Base-by-base conservation (phyloP, 1,140 invertebrate genomes). In the Trachelipus rathkii region DNA sequence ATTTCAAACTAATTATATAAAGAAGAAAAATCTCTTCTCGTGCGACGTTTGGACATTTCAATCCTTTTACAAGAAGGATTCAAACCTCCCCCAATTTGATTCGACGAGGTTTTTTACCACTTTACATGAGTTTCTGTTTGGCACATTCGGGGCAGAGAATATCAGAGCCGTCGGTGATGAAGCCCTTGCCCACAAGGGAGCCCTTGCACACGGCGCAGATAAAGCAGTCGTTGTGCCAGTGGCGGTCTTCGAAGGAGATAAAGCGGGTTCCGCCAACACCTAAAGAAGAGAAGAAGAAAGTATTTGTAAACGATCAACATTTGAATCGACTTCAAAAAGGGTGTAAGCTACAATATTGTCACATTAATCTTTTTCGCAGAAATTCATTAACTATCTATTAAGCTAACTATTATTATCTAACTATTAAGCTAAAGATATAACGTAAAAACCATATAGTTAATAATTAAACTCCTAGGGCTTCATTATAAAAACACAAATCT, bases 221-320 rank as follows among this genome's bases (percentile, higher is more conserved):
- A 89, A 99, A 99, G 88, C 98, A 99, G 86, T 98, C 95, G 86
- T 98, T 98, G 88, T 99, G 97, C 98, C 98, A 99, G 87, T 99
- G 96, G 79, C 97, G 92, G 87, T 98, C 96, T 86, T 99, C 96
- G 87, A 99, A 99, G 66, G 95, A 98, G 86, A 99, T 98, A 89
- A 99, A 99, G 82, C 97, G 94, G 60, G 97, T 99, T 83, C 97
- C 97, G 82, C 96, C 96, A 86, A 97, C 97, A 79, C 96, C 95
- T 96, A 84, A 4, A 86, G 84, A 33, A 66, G 33, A 33, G 6
- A 33, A 1, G 6, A 33, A 33, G 33, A 33, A 3, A 6, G 33
- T 33, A 6, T 3, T 3, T 33, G 6, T 33, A 33, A 33, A 33
- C 1, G 33, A 33, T 33, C 1, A 33, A 33, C 33, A 3, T 33